Conservation (phyloP, 2,113 vertebrate species). For the Oryzias celebensis region DNA sequence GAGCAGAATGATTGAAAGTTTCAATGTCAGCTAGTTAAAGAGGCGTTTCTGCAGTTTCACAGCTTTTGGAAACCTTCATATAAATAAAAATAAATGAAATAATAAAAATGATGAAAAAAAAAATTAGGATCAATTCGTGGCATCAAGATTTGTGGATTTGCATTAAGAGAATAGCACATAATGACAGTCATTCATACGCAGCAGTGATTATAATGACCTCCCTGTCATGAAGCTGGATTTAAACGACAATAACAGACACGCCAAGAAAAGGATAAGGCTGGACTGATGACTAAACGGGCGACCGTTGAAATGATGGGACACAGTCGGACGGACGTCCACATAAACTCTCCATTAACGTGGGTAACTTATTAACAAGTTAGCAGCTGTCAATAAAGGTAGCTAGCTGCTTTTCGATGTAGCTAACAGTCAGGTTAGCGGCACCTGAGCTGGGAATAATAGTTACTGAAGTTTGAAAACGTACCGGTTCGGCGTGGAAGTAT, state of each 20-base stretch:
- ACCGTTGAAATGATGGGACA: background rate
- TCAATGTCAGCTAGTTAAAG: background rate
- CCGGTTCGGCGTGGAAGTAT: no score
- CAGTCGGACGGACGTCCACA: background rate
- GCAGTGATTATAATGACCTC: no score
- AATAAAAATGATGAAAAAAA: no score
- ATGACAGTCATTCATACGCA: no score
- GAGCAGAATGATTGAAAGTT: background rate
- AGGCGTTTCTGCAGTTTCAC: no score
- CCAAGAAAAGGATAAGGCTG: background rate
- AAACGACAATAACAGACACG: no score
- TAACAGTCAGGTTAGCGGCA: conserved; percentile 30
- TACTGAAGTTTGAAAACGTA: background rate
- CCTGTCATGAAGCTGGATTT: no score
- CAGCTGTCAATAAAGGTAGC: conserved; percentile 10
- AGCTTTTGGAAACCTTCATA: no score
- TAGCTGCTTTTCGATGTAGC: conserved; percentile 29
- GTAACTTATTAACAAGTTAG: conserved; percentile 36
- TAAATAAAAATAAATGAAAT: no score
- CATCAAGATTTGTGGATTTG: no score
- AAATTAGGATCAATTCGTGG: no score
- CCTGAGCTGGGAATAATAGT: background rate
- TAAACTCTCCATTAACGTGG: background rate
- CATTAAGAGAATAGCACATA: no score
- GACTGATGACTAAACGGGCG: background rate